These are phyloP conservation scores for Ctenosaura bakeri DNA, from an alignment of 2,797 vertebrate species.

Conservation along the genomic window DNA sequence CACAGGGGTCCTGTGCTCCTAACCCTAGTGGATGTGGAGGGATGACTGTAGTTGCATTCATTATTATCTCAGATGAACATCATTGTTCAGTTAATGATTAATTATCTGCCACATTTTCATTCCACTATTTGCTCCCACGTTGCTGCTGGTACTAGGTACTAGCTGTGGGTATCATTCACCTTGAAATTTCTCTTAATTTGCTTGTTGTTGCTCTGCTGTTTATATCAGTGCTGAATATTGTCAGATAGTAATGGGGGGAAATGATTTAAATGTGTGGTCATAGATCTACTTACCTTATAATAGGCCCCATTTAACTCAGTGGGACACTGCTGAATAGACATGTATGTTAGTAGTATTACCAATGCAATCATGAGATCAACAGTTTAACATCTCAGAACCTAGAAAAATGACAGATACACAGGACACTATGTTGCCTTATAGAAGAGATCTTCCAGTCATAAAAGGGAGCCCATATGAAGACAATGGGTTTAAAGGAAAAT, in stretches of 20 bases:
- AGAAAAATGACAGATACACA: not conserved
- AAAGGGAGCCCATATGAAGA: not conserved
- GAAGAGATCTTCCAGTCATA: fast-evolving
- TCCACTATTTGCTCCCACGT: not conserved
- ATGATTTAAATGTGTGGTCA: not conserved
- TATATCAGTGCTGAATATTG: not conserved
- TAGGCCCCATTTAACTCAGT: not conserved
- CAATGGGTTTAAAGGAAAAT: not conserved
- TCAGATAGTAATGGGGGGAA: not conserved
- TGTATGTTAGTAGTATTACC: conserved; percentile 1
- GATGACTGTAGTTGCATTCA: not conserved
- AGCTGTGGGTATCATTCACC: not conserved
- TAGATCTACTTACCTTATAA: not conserved
- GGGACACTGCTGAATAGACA: not conserved
- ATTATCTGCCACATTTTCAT: conserved; percentile 31
- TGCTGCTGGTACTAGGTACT: conserved; percentile 23
- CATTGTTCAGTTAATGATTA: not conserved
- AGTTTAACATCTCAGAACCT: not conserved
- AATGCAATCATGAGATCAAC: not conserved
- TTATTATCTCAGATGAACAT: not conserved
- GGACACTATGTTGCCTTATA: not conserved
- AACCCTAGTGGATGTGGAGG: too few species aligned
- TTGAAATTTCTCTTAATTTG: conserved; percentile 13
- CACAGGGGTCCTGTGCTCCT: too few species aligned
- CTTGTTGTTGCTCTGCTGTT: not conserved